A percentile compares a stretch with the other conserved stretches of the same genome.
phyloP scores from a whole-genome alignment of 1,140 invertebrate genomes.

The Pantala flavescens region DNA sequence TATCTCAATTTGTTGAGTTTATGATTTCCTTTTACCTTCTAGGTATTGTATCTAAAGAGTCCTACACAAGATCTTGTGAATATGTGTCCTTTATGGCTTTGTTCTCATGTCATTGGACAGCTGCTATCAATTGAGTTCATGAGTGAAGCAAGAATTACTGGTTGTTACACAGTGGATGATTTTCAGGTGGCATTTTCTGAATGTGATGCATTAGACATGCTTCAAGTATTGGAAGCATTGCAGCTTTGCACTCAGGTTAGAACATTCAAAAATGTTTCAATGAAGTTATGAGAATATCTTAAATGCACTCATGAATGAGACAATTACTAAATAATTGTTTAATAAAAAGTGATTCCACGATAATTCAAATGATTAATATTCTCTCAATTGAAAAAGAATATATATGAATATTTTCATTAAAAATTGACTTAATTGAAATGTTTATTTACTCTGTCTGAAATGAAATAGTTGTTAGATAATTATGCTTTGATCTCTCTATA shows the following conservation, averaged over 20 bases:
- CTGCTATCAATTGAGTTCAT: constrained; percentile 57
- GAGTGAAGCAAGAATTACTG: constrained; percentile 53
- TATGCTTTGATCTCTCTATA: no score
- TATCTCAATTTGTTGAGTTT: neutral
- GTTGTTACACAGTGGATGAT: constrained; percentile 67
- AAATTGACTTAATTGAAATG: no score
- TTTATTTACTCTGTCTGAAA: no score
- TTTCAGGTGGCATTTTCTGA: constrained; percentile 66
- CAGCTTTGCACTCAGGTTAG: constrained; percentile 56
- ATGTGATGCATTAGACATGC: constrained; percentile 57
- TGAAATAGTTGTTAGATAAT: no score
- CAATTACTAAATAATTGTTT: neutral
- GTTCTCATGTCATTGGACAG: constrained; percentile 57
- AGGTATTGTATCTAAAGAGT: constrained; percentile 42
- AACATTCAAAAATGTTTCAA: constrained; percentile 11
- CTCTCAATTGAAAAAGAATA: no score
- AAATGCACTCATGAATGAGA: neutral
- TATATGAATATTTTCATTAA: no score
- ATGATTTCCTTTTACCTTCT: constrained; percentile 17
- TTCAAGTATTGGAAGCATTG: constrained; percentile 56
- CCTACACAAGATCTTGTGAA: constrained; percentile 55
- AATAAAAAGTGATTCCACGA: neutral
- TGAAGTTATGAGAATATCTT: neutral
- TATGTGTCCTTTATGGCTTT: constrained; percentile 63
- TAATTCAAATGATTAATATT: no score